Base-by-base conservation (phyloP, 2,797 vertebrate genomes). In the Leucoraja ocellata region DNA sequence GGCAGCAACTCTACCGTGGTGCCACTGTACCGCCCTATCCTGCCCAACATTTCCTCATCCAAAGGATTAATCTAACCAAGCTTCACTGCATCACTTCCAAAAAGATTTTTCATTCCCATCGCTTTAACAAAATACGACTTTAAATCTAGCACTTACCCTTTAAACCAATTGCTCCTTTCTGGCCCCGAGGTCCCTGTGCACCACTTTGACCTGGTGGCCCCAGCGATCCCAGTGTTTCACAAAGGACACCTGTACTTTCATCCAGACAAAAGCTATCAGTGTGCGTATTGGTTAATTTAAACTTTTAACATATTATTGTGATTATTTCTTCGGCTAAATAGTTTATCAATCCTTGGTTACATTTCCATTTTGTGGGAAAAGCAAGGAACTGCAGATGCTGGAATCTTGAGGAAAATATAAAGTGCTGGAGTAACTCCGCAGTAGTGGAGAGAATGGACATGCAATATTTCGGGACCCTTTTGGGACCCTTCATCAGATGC, bases 121-220 rank as follows among this genome's bases (percentile, higher is more conserved):
- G n/a, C 13, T 63, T 63, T 63, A 84, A 84, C 54, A 61, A 84
- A 61, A 84, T 32, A 18, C 18, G 5, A n/a, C 61, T 63, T 63
- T 65, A 86, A 63, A 86, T 63, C 18, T 46, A 76, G n/a, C 36
- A 95, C 96, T 95, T 95, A 94, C 97, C 97, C 94, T 96, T 97
- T 94, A 96, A 94, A 95, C 97, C 97, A 94, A 96, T 96, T 80
- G 58, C 93, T 93, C 96, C 97, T 94, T 94, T 96, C 95, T 94
- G 94, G 95, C 97, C 97, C 0, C 95, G 95, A 93, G 94, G 94
- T 63, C 96, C 97, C n/a, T 94, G 95, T 94, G 94, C 93, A 73
- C 97, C 97, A 7, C 94, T 96, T 83, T 94, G 94, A 94, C 97
- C 97, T 93, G 95, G 95, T 94, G 93, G 81, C 8, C 97, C 97